These are phyloP conservation scores for Spisula solida DNA, from an alignment of 2,888 invertebrate species.

Conservation along the genomic window DNA sequence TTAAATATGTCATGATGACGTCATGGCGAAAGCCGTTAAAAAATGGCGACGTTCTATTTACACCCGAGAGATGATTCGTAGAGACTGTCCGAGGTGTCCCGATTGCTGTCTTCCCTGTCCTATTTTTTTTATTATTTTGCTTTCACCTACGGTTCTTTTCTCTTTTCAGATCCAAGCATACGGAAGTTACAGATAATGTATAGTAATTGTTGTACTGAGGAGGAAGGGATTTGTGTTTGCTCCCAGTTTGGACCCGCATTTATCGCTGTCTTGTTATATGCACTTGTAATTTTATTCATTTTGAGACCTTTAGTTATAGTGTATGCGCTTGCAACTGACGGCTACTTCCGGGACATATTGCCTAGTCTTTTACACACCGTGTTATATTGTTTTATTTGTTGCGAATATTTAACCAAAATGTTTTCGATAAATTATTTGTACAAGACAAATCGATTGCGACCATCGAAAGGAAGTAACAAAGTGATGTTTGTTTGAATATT, in stretches of 20 bases:
- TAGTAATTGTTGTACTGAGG: slow-evolving; percentile 25
- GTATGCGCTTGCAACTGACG: slow-evolving; percentile 54
- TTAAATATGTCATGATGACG: too few relatives aligned
- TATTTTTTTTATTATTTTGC: too few relatives aligned
- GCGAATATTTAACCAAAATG: slow-evolving; percentile 51
- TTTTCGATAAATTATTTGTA: background rate
- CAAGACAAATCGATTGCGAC: background rate
- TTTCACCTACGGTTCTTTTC: background rate
- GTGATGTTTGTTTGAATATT: background rate
- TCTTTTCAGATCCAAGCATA: slow-evolving; percentile 48
- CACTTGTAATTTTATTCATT: slow-evolving; percentile 49
- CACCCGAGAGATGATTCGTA: too few relatives aligned
- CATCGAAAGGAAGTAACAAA: background rate
- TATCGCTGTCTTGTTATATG: slow-evolving; percentile 55
- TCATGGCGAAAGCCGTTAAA: too few relatives aligned
- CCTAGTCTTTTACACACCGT: slow-evolving; percentile 65
- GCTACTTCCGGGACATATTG: slow-evolving; percentile 56
- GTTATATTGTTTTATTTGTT: slow-evolving; percentile 59
- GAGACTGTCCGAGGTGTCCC: too few relatives aligned
- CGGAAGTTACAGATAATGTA: slow-evolving; percentile 42
- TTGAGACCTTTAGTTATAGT: slow-evolving; percentile 55
- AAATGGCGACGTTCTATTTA: too few relatives aligned
- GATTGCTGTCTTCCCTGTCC: too few relatives aligned
- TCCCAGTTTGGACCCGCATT: slow-evolving; percentile 48
- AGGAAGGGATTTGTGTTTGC: slow-evolving; percentile 46